phyloP scores from a whole-genome alignment of 2,797 vertebrate species.

The Paratrypauchen microcephalus region DNA sequence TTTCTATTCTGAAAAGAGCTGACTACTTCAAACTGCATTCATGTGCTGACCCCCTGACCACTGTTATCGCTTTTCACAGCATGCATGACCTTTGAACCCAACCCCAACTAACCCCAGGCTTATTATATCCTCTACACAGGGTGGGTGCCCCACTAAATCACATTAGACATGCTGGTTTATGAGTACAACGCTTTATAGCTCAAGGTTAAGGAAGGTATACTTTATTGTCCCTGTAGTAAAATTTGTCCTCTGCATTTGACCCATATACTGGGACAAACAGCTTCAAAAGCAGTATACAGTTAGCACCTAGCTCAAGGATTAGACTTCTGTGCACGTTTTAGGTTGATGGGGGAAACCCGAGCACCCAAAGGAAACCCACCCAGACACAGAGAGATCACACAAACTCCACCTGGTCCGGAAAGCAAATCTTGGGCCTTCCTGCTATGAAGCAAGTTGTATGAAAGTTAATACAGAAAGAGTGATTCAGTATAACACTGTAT shows the following conservation, averaged over 20 bases:
- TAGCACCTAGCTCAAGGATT: background rate
- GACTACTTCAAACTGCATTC: constrained; percentile 19
- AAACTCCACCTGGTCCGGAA: background rate
- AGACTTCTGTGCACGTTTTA: background rate
- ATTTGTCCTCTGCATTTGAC: constrained; percentile 2
- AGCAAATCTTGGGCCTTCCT: background rate
- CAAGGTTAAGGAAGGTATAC: background rate
- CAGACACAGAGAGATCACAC: background rate
- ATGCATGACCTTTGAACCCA: constrained; percentile 42
- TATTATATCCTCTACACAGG: constrained; percentile 32
- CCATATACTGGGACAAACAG: background rate
- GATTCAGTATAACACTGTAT: background rate
- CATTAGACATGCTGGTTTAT: background rate
- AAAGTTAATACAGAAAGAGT: background rate
- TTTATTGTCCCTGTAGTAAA: background rate
- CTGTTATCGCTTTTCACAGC: constrained; percentile 20
- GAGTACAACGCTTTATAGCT: background rate
- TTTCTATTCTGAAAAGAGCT: constrained; percentile 9
- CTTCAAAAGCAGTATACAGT: background rate
- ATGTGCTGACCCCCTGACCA: constrained; percentile 13
- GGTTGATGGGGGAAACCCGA: background rate
- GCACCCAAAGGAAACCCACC: constrained; percentile 3
- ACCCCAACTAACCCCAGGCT: constrained; percentile 33
- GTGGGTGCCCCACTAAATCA: constrained; percentile 23
- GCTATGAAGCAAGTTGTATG: background rate